Percentiles rank a stretch among this genome's conserved stretches.
Conservation (phyloP, 2,888 invertebrate genomes). For the Cordylochernes scorpioides region DNA sequence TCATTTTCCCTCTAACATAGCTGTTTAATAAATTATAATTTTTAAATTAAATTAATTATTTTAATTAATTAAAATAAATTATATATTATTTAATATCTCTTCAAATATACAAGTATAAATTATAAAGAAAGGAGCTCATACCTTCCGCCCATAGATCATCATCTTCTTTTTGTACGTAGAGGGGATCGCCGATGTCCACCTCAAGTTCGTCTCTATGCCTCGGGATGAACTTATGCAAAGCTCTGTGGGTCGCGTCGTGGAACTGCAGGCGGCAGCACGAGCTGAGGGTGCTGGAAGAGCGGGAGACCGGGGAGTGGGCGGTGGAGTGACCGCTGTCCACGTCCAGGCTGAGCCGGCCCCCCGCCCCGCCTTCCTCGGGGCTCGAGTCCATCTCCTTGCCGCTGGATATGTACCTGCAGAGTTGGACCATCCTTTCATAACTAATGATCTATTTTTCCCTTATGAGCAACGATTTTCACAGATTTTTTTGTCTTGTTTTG, state of each 20-base stretch:
- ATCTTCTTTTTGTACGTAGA: constrained; percentile 82
- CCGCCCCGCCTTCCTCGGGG: constrained; percentile 56
- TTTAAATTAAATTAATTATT: constrained; percentile 1
- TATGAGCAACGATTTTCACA: too few relatives aligned
- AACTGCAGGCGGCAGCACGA: constrained; percentile 32
- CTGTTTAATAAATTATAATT: too few relatives aligned
- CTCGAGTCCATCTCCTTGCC: too few relatives aligned
- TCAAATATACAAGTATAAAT: background rate
- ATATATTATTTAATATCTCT: background rate
- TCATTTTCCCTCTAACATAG: too few relatives aligned
- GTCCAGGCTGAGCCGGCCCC: constrained; percentile 34
- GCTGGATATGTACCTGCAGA: too few relatives aligned
- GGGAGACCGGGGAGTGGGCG: constrained; percentile 68
- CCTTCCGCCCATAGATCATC: constrained; percentile 97
- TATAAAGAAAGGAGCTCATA: constrained; percentile 20
- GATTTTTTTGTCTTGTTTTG: too few relatives aligned
- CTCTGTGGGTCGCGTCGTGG: constrained; percentile 78
- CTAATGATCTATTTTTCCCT: too few relatives aligned
- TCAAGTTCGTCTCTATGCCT: constrained; percentile 84
- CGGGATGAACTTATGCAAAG: constrained; percentile 80
- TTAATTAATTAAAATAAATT: background rate
- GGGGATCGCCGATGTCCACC: constrained; percentile 85
- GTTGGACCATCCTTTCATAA: too few relatives aligned
- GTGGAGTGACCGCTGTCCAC: constrained; percentile 75
- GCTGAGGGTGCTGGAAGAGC: constrained; percentile 32